Conservation (phyloP, 2,797 vertebrate genomes). For the Limnodromus scolopaceus region DNA sequence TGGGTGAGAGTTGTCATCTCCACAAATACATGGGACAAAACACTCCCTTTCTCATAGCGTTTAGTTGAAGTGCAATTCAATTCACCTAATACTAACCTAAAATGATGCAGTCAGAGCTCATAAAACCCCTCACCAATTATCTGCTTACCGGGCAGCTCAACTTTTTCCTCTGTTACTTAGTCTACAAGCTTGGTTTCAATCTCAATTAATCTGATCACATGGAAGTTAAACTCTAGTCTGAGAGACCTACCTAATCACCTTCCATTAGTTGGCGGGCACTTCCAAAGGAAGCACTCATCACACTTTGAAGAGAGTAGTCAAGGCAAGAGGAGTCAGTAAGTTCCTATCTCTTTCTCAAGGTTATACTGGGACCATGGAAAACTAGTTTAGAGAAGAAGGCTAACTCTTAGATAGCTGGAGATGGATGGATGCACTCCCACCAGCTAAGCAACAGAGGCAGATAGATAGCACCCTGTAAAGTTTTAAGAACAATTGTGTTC, state of each 20-base stretch:
- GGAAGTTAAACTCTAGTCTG: not conserved
- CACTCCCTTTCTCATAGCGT: fast-evolving
- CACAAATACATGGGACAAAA: not conserved
- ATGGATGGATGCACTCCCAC: not conserved
- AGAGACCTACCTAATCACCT: not conserved
- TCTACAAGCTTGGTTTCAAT: not conserved
- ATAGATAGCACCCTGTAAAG: not conserved
- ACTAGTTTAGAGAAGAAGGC: not conserved
- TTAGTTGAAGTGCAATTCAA: not conserved
- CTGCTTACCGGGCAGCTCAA: not conserved
- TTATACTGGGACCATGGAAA: not conserved
- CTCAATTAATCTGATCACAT: not conserved
- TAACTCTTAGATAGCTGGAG: not conserved
- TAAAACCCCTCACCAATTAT: not conserved
- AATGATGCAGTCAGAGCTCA: not conserved
- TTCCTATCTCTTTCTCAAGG: not conserved
- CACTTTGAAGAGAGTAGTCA: not conserved
- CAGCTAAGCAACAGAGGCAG: not conserved
- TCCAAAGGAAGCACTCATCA: not conserved
- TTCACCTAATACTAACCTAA: not conserved
- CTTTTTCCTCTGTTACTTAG: not conserved
- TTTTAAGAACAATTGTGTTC: not conserved
- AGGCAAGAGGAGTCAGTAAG: not conserved
- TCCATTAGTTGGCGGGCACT: not conserved
- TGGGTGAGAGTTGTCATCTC: not conserved